Percentiles rank a stretch among this genome's conserved stretches.
Conservation (phyloP, 2,888 invertebrate genomes). For the Hesperia comma region DNA sequence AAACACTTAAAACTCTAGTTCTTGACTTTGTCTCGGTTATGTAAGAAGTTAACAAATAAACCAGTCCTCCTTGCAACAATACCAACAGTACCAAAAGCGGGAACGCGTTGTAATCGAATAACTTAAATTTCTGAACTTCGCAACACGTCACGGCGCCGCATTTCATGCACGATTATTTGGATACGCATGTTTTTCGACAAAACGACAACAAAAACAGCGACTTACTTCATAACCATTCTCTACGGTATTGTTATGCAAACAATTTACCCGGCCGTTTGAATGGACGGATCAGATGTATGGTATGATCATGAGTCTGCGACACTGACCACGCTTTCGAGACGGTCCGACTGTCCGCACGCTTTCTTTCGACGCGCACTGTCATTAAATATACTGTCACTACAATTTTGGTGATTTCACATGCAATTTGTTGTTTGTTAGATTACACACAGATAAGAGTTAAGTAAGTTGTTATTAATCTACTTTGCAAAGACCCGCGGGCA, state of each 20-base stretch:
- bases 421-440: constrained; percentile 1
- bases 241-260: constrained; percentile 62
- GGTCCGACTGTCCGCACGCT: constrained; percentile 28
- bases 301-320: constrained; percentile 54
- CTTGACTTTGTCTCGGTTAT: constrained; percentile 2
- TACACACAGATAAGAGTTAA: too few species aligned
- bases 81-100: neutral
- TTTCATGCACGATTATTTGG: constrained; percentile 48
- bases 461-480: too few species aligned
- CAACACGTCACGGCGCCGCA: constrained; percentile 44
- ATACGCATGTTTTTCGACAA: constrained; percentile 54
- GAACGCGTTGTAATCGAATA: constrained; percentile 9
- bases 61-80: constrained; percentile 3
- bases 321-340: constrained; percentile 37
- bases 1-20: neutral
- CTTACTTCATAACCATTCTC: constrained; percentile 57
- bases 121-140: constrained; percentile 34
- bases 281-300: constrained; percentile 40
- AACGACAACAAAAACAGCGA: constrained; percentile 50
- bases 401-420: constrained; percentile 31
- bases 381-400: constrained; percentile 18
- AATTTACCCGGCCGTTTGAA: constrained; percentile 53
- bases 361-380: constrained; percentile 30
- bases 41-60: constrained; percentile 1
- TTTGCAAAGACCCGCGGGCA: too few species aligned